Conservation (phyloP, 2,888 invertebrate species). For the Eupithecia pulchellata region DNA sequence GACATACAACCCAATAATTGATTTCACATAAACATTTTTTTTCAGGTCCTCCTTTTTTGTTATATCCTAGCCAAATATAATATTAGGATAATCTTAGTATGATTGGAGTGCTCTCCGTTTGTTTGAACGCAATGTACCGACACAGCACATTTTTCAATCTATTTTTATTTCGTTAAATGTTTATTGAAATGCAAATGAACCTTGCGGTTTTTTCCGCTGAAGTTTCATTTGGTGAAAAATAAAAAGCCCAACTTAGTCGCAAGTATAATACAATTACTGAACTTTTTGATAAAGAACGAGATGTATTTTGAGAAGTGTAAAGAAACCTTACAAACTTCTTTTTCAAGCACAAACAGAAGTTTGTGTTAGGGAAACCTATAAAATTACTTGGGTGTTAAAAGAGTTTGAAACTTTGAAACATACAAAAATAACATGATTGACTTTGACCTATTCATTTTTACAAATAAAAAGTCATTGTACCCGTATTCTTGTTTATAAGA, state of each 20-base stretch:
- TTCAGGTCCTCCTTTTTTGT: background rate
- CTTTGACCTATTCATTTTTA: background rate
- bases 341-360: background rate
- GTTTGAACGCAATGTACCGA: constrained; percentile 48
- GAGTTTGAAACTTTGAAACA: background rate
- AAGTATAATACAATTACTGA: background rate
- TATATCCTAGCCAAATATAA: constrained; percentile 52
- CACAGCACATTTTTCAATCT: constrained; percentile 28
- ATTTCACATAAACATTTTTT: background rate
- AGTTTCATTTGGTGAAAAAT: background rate
- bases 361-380: background rate
- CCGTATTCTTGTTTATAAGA: background rate
- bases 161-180: constrained; percentile 31
- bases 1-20: too few relatives aligned
- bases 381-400: background rate
- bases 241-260: background rate
- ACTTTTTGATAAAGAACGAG: background rate
- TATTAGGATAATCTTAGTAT: constrained; percentile 75
- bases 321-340: background rate
- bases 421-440: background rate
- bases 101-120: constrained; percentile 56
- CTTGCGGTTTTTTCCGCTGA: background rate
- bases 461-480: background rate
- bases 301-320: background rate
- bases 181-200: constrained; percentile 30